Conservation (phyloP, 2,888 invertebrate species). For the Volucella bombylans region DNA sequence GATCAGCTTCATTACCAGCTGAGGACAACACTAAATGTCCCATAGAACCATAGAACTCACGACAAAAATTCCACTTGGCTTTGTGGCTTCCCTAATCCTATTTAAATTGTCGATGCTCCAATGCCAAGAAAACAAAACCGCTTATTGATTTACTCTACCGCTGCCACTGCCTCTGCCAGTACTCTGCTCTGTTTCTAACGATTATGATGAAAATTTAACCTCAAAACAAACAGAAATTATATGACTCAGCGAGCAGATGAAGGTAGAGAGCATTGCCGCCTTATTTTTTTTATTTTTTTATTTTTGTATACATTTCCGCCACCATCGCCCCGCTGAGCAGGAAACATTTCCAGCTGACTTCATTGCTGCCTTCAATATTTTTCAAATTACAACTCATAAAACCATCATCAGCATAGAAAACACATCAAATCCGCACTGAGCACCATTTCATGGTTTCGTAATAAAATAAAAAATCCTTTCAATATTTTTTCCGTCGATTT, state of each 20-base stretch:
- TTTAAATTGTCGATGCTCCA: constrained; percentile 29
- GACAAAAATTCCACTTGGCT: too few species aligned
- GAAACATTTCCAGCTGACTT: constrained; percentile 32
- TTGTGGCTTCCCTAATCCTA: neutral
- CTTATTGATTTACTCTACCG: neutral
- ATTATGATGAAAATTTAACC: constrained; percentile 43
- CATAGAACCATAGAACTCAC: too few species aligned
- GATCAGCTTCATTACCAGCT: too few species aligned
- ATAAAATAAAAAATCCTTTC: constrained; percentile 29
- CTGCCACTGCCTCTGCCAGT: neutral
- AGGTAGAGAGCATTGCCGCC: too few species aligned
- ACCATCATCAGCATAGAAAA: constrained; percentile 62
- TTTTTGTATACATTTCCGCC: neutral
- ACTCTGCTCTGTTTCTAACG: neutral
- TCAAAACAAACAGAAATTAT: constrained; percentile 52
- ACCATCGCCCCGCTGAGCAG: neutral
- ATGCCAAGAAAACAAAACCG: neutral
- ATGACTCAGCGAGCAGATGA: constrained; percentile 19
- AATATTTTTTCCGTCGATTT: constrained; percentile 31
- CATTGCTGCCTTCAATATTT: constrained; percentile 43
- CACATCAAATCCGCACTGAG: constrained; percentile 59
- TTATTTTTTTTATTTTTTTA: too few species aligned
- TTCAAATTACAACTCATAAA: constrained; percentile 63
- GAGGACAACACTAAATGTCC: too few species aligned
- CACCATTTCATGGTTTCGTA: constrained; percentile 41